Percentiles rank a stretch among this genome's conserved stretches.
These are phyloP conservation scores for Hermetia illucens DNA, from an alignment of 1,140 invertebrate genomes.

Conservation along the genomic window DNA sequence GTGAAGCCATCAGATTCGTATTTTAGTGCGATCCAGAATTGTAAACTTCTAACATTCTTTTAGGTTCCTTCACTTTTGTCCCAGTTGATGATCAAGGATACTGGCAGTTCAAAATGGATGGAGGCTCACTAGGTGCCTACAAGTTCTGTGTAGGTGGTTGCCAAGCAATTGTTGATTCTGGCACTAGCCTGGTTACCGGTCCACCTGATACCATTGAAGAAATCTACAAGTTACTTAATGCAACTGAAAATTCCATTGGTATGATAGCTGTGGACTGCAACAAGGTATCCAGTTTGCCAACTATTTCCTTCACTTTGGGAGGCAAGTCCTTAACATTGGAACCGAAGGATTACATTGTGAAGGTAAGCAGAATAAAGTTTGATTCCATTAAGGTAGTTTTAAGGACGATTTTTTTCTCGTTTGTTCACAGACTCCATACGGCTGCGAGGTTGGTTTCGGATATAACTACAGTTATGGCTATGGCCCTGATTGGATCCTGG, in stretches of 20 bases:
- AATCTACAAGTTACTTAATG: constrained; percentile 11
- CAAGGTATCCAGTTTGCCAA: constrained; percentile 8
- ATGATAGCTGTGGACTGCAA: not conserved
- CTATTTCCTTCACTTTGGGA: constrained; percentile 14
- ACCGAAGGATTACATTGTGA: constrained; percentile 10
- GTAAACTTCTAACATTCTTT: constrained; percentile 11
- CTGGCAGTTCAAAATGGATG: constrained; percentile 27
- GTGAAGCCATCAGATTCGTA: too few relatives aligned
- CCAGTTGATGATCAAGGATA: constrained; percentile 23
- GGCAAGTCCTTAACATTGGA: constrained; percentile 11
- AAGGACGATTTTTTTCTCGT: not conserved
- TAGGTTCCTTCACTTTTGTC: constrained; percentile 20
- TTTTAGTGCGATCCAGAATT: constrained; percentile 13
- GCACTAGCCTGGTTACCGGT: constrained; percentile 58
- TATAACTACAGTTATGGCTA: not conserved
- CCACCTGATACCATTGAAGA: constrained; percentile 39
- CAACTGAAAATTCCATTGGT: constrained; percentile 1
- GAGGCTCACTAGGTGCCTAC: constrained; percentile 11
- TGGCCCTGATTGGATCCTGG: too few relatives aligned
- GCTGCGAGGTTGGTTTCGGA: not conserved
- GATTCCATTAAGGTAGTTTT: too few relatives aligned
- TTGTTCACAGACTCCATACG: not conserved
- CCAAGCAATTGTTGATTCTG: constrained; percentile 60
- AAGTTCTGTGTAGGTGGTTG: constrained; percentile 34
- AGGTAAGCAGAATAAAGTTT: not conserved